These are phyloP conservation scores for Sapayoa aenigma DNA, from an alignment of 2,113 vertebrate species.

Conservation along the genomic window DNA sequence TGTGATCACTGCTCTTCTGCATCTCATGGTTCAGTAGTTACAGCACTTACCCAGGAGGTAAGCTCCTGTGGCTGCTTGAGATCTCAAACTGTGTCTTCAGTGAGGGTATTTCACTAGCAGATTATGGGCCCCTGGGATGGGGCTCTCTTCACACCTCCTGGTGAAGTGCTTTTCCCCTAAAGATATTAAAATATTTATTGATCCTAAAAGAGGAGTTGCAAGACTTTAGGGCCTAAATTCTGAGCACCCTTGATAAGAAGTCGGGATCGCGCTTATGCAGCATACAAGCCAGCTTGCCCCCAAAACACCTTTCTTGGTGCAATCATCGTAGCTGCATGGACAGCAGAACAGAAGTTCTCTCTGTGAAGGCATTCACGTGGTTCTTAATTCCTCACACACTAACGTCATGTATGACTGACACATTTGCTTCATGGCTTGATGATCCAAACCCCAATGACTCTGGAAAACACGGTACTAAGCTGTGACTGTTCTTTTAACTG, in stretches of 20 bases:
- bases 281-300: background rate
- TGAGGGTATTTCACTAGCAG: background rate
- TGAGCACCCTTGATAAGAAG: background rate
- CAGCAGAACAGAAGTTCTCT: background rate
- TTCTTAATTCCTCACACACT: background rate
- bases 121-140: background rate
- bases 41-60: background rate
- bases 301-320: background rate
- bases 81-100: background rate
- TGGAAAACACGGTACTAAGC: background rate
- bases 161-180: background rate
- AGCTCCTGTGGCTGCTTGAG: background rate
- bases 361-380: accelerated
- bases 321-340: accelerated
- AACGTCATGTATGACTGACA: accelerated
- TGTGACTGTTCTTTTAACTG: background rate
- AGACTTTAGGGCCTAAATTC: background rate
- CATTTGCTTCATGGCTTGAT: background rate
- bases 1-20: background rate
- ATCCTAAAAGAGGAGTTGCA: background rate
- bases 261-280: accelerated
- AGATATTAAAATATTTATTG: background rate
- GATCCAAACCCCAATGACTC: background rate
- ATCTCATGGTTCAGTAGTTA: background rate
- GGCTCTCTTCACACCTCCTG: background rate